Evolutionary conservation across 1,140 invertebrate genomes (phyloP), one percentile per base, ranked within the genome.

Genomic region (Thalassaphorura encarpata): DNA sequence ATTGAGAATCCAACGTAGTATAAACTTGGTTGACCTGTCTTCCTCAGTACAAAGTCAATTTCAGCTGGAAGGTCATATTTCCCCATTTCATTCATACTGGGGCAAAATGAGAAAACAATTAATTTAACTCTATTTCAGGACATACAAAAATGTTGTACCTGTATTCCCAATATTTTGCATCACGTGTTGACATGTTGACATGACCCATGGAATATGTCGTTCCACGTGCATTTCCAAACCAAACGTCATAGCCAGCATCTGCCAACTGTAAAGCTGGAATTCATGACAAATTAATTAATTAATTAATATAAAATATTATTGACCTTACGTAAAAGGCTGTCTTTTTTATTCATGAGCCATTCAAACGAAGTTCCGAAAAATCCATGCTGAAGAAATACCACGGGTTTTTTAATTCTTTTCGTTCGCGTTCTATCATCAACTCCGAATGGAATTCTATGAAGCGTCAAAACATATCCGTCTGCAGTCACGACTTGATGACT

Each of bases 1-100:
- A 80, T 76, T 6, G 78, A 80, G 54, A 85, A 80, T 0, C 82
- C 85, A 1, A 85, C 67, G 67, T 85, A 89, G 56, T 71, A 47
- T 15, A 67, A 26, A 28, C 66, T 54, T 5, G 18, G 70, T 70
- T 50, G 61, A 53, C 57, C 55, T 2, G 66, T 62, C 21, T 16
- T 43, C 18, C 36, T 49, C 42, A 63, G 13, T 3, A 61, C 59
- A 33, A 58, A 27, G 42, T 66, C 64, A 8, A 64, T 63, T 31
- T 56, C 60, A 1, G 61, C 50, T 61, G 68, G 19, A 70, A 73
- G 60, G 76, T 79, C 45, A 61, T 71, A 65, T 18, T 56, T 53
- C 8, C 61, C 61, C 61, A 62, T 62, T 54, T 59, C 57, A 59
- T 59, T 33, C 33, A 58, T 40, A 49, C 56, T 58, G n/a, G n/a